phyloP scores from a whole-genome alignment of 1,140 invertebrate species.

The Mylabris phalerata region DNA sequence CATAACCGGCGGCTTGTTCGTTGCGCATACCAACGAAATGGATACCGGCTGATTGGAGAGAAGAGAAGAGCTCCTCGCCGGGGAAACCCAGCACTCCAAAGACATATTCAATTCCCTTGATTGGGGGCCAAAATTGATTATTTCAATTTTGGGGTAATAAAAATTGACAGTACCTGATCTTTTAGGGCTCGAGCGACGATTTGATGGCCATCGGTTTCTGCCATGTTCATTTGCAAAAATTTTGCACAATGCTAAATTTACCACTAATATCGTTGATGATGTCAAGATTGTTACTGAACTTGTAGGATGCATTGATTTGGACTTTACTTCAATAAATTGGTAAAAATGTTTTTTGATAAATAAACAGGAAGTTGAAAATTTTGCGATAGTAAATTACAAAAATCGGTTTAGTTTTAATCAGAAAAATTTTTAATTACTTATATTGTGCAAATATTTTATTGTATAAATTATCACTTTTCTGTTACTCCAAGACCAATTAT shows the following conservation, averaged over 20 bases:
- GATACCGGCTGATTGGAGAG: slow-evolving; percentile 78
- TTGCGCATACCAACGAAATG: slow-evolving; percentile 94
- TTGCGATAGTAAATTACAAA: too few relatives aligned
- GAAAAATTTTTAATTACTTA: too few relatives aligned
- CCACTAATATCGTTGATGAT: background rate
- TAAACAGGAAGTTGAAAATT: too few relatives aligned
- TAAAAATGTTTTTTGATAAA: too few relatives aligned
- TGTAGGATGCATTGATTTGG: background rate
- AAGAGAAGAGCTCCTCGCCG: slow-evolving; percentile 83
- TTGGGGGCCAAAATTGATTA: background rate
- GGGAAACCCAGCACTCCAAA: slow-evolving; percentile 96
- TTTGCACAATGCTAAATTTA: too few relatives aligned
- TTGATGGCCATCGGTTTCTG: slow-evolving; percentile 64
- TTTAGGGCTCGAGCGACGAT: slow-evolving; percentile 71
- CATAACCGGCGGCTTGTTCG: slow-evolving; percentile 94
- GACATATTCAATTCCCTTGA: slow-evolving; percentile 85
- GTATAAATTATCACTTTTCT: too few relatives aligned
- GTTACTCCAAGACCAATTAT: too few relatives aligned
- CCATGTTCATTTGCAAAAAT: slow-evolving; percentile 37
- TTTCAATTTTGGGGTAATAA: background rate
- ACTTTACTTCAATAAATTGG: background rate
- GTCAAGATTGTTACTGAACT: background rate
- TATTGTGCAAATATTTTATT: too few relatives aligned
- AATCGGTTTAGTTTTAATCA: too few relatives aligned
- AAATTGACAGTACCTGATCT: slow-evolving; percentile 54